phyloP scores from a whole-genome alignment of 2,797 vertebrate species.

The Simalia tracyae region DNA sequence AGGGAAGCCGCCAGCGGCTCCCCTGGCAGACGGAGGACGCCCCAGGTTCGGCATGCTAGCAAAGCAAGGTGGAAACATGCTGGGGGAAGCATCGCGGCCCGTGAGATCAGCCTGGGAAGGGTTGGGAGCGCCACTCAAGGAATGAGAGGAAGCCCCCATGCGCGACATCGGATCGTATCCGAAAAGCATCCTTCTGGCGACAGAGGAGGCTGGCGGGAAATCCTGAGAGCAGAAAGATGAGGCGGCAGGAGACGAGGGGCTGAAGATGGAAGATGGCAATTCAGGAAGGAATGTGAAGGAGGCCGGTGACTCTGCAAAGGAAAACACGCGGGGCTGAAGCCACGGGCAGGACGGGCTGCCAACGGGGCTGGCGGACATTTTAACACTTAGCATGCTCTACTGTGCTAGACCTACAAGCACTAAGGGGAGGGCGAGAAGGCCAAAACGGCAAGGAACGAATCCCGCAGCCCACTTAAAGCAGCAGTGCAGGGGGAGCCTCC shows the following conservation, averaged over 20 bases:
- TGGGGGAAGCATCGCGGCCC: constrained; percentile 32
- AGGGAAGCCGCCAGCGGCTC: neutral
- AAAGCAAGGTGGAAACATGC: constrained; percentile 3
- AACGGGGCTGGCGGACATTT: neutral
- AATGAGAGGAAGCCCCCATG: constrained; percentile 4
- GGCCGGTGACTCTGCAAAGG: constrained; percentile 22
- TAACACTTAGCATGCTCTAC: neutral
- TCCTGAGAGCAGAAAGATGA: neutral
- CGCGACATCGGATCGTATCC: constrained; percentile 14
- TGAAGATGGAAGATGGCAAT: neutral
- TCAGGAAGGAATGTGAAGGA: constrained; percentile 15
- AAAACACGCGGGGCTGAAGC: constrained; percentile 23
- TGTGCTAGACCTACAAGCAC: neutral
- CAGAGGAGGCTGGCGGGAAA: neutral
- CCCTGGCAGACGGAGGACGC: neutral
- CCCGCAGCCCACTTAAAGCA: neutral
- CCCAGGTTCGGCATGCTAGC: neutral
- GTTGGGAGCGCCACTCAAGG: neutral
- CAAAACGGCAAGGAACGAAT: neutral
- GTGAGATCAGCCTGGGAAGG: constrained; percentile 40
- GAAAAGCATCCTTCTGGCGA: constrained; percentile 20
- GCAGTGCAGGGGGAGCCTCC: neutral
- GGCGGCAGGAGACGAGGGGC: neutral
- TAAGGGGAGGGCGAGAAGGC: neutral
- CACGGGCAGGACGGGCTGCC: neutral